These are phyloP conservation scores for Drosophila incognita DNA, from an alignment of 2,888 invertebrate genomes.

Conservation along the genomic window DNA sequence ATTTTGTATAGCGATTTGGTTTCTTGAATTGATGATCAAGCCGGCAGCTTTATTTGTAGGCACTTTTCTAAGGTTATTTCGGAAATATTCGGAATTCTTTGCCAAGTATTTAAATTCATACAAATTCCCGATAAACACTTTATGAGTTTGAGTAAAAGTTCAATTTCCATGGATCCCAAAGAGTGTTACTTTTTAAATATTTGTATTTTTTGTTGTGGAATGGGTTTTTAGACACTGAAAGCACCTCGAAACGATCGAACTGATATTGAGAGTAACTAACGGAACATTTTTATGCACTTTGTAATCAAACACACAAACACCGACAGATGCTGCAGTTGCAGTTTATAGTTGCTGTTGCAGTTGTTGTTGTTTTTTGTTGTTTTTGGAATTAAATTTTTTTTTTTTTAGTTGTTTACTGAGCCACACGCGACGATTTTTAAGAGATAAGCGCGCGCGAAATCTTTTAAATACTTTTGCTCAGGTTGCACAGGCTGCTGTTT, in stretches of 20 bases:
- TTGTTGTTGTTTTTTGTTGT: slow-evolving; percentile 27
- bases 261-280: slow-evolving; percentile 33
- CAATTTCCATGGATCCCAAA: slow-evolving; percentile 8
- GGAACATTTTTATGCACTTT: slow-evolving; percentile 31
- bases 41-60: not conserved
- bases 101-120: not conserved
- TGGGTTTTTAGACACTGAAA: slow-evolving; percentile 1
- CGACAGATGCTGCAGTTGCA: slow-evolving; percentile 30
- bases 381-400: slow-evolving; percentile 5
- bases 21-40: not conserved
- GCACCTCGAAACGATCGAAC: slow-evolving; percentile 21
- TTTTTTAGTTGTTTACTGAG: slow-evolving; percentile 32
- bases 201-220: not conserved
- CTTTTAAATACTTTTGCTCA: slow-evolving; percentile 46
- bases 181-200: not conserved
- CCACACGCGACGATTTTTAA: slow-evolving; percentile 60
- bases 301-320: slow-evolving; percentile 15
- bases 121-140: slow-evolving; percentile 9
- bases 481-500: slow-evolving; percentile 33
- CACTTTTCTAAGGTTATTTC: slow-evolving; percentile 6
- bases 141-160: slow-evolving; percentile 20
- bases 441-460: slow-evolving; percentile 61
- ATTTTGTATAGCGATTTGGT: not conserved
- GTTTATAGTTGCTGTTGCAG: slow-evolving; percentile 31
- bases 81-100: not conserved